These are phyloP conservation scores for Neotoma lepida DNA, from an alignment of 2,113 vertebrate species.

Conservation along the genomic window DNA sequence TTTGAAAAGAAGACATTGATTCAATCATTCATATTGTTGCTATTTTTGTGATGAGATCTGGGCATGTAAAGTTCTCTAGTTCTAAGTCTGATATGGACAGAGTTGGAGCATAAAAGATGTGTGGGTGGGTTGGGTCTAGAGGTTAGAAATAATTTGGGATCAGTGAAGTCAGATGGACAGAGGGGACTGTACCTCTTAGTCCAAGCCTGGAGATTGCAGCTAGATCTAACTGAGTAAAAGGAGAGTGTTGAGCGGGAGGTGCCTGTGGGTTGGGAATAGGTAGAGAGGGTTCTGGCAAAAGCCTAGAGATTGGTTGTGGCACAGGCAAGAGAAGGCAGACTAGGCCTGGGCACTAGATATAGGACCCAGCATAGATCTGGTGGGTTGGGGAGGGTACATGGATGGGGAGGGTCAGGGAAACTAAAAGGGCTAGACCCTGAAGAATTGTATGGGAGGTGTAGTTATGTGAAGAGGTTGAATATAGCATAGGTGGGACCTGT, in stretches of 20 bases:
- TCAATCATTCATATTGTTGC: neutral
- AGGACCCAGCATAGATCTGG: neutral
- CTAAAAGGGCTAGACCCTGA: neutral
- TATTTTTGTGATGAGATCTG: neutral
- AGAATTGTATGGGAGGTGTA: neutral
- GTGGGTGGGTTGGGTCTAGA: neutral
- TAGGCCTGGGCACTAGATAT: neutral
- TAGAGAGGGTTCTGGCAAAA: neutral
- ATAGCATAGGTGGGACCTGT: neutral
- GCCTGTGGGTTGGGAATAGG: neutral
- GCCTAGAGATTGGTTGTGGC: neutral
- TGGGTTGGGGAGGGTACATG: neutral
- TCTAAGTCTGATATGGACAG: neutral
- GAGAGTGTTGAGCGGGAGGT: neutral
- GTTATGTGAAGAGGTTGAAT: neutral
- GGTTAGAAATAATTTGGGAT: neutral
- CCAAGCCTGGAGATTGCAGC: neutral
- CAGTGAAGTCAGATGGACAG: neutral
- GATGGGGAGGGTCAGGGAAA: neutral
- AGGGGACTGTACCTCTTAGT: neutral
- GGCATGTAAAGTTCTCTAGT: neutral
- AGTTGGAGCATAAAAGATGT: neutral
- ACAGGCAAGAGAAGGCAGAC: neutral
- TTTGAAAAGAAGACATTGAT: neutral
- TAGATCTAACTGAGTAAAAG: neutral